Base-by-base conservation (phyloP, 2,797 vertebrate genomes). In the Premnoplex brunnescens region DNA sequence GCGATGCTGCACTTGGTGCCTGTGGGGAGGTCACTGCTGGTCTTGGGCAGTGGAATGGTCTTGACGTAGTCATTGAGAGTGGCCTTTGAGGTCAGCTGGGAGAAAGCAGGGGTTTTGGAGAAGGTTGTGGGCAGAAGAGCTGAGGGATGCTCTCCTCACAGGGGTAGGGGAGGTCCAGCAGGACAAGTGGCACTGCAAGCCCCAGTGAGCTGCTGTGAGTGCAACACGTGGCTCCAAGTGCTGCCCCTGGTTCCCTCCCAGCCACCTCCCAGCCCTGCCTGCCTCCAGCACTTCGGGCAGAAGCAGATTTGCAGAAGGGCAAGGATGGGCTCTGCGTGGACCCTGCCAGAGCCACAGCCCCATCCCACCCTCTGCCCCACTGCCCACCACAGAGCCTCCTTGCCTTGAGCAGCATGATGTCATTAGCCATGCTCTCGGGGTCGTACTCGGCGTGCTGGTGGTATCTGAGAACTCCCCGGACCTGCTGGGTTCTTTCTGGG, bases 321-420 rank as follows among this genome's bases (percentile, higher is more conserved):
- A 49, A 37, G 44, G 39, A 54, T 0, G 1, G 36, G 44, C 39
- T 17, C 41, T 78, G 44, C 22, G 2, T 37, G 10, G 68, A 4
- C 26, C 43, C 43, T 39, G 32, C 17, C 14, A n/a, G 21, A 21
- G 58, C 60, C 46, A 14, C 19, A 24, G 66, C 59, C 89, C 62
- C 49, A 2, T 32, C 15, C 46, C 6, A 34, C 43, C 46, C 66
- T 12, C 54, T 4, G 2, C 1, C 63, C 67, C 51, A 1, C 41
- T 20, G n/a, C 68, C 43, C 27, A 9, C 39, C 1, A 0, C 34
- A 15, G 60, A 49, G 7, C 7, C 2, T 10, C 58, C 93, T 82
- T 92, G 95, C 96, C 96, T 97, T 96, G 27, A 97, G 92, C 77
- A 97, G 87, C 90, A 97, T 44, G 55, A 97, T 96, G 88, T 97